Percentiles rank a stretch among this genome's conserved stretches.
These are phyloP conservation scores for Dromococcyx pavoninus DNA, from an alignment of 2,797 vertebrate species.

Conservation along the genomic window DNA sequence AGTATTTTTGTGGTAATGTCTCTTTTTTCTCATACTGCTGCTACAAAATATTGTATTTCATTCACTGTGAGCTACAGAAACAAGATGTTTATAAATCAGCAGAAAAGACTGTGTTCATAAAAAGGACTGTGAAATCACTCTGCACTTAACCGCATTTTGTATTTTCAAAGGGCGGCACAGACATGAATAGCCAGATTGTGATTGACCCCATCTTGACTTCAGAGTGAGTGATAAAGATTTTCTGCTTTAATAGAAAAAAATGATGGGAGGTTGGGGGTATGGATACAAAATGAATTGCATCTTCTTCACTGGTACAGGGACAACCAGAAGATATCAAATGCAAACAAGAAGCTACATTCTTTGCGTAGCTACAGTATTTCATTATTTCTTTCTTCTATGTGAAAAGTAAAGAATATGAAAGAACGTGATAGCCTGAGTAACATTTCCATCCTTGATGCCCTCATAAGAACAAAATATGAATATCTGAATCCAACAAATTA, in stretches of 20 bases:
- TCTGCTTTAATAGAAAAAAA: not conserved
- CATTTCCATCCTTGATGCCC: not conserved
- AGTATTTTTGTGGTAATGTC: not conserved
- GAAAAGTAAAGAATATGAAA: not conserved
- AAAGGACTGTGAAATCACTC: slow-evolving; percentile 14
- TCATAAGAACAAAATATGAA: not conserved
- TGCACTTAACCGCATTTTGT: not conserved
- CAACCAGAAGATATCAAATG: not conserved
- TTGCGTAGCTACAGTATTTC: not conserved
- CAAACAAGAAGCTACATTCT: not conserved
- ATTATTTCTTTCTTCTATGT: not conserved
- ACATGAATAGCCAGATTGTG: not conserved
- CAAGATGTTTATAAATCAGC: not conserved
- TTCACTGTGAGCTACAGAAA: not conserved
- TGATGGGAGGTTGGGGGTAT: not conserved
- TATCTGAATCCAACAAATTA: not conserved
- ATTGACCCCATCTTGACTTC: not conserved
- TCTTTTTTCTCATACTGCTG: not conserved
- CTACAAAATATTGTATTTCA: not conserved
- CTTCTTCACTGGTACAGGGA: not conserved
- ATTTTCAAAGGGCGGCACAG: slow-evolving; percentile 6
- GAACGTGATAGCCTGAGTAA: not conserved
- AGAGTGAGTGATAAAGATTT: not conserved
- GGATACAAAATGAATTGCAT: not conserved
- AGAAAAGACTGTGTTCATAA: not conserved